A percentile compares a stretch with the other conserved stretches of the same genome.
Conservation (phyloP, 2,113 vertebrate species). For the Macrotus californicus region DNA sequence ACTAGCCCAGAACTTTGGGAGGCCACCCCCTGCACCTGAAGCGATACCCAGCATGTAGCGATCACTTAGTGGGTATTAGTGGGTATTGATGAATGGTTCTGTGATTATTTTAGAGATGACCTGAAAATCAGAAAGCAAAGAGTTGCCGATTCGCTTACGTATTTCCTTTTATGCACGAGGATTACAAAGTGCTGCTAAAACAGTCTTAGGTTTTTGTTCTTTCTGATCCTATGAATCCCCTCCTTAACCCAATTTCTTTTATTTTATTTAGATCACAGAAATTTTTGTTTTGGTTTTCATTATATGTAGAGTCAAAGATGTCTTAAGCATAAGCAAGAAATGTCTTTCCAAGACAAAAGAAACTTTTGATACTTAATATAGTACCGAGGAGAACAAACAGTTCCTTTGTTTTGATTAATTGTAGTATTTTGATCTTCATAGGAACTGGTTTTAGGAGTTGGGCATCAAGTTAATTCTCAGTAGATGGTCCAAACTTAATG, state of each 20-base stretch:
- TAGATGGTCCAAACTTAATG: neutral
- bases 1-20: neutral
- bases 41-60: fast-evolving
- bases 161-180: neutral
- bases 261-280: neutral
- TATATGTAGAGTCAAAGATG: neutral
- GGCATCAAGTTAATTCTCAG: neutral
- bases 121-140: too few relatives aligned
- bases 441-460: neutral
- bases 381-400: slow-evolving; percentile 24
- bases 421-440: neutral
- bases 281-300: neutral
- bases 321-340: neutral
- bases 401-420: slow-evolving; percentile 39
- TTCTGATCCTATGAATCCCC: neutral
- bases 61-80: fast-evolving
- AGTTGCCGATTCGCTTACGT: fast-evolving
- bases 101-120: neutral
- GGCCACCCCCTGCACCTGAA: neutral
- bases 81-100: too few relatives aligned
- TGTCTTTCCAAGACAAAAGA: neutral
- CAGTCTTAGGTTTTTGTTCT: fast-evolving
- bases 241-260: fast-evolving
- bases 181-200: neutral
- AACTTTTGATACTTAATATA: neutral